These are phyloP conservation scores for Rousettus leschenaultii DNA, from an alignment of 2,113 vertebrate species.

Conservation along the genomic window DNA sequence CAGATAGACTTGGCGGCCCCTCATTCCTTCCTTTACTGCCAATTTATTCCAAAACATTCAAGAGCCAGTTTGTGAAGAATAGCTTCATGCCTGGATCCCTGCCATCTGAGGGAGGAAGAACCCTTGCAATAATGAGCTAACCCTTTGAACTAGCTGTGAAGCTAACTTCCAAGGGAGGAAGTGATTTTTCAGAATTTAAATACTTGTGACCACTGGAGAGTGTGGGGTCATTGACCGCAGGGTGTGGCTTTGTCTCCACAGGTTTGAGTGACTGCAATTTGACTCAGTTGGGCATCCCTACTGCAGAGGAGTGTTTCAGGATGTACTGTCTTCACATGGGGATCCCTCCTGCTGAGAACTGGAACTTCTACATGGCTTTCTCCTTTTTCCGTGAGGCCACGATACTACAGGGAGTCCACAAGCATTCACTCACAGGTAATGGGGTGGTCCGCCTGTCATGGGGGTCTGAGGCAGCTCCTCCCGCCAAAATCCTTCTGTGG, in stretches of 20 bases:
- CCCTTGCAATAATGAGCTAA: neutral
- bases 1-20: neutral
- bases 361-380: conserved; percentile 90
- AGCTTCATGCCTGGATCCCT: neutral
- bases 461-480: neutral
- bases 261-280: conserved; percentile 76
- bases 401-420: conserved; percentile 80
- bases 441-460: neutral
- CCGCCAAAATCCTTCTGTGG: fast-evolving
- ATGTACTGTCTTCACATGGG: conserved; percentile 80
- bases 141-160: neutral
- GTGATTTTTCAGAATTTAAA: neutral
- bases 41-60: neutral
- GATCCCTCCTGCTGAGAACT: conserved; percentile 66
- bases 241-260: conserved; percentile 42
- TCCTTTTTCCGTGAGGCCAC: conserved; percentile 85
- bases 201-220: neutral
- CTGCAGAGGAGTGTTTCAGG: conserved; percentile 78
- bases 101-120: neutral
- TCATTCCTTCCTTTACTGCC: neutral
- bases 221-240: neutral
- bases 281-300: conserved; percentile 81
- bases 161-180: neutral
- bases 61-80: neutral
- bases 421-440: conserved; percentile 78